Evolutionary conservation across 2,797 vertebrate genomes (phyloP).

Genomic region (Pyrocephalus nanus): DNA sequence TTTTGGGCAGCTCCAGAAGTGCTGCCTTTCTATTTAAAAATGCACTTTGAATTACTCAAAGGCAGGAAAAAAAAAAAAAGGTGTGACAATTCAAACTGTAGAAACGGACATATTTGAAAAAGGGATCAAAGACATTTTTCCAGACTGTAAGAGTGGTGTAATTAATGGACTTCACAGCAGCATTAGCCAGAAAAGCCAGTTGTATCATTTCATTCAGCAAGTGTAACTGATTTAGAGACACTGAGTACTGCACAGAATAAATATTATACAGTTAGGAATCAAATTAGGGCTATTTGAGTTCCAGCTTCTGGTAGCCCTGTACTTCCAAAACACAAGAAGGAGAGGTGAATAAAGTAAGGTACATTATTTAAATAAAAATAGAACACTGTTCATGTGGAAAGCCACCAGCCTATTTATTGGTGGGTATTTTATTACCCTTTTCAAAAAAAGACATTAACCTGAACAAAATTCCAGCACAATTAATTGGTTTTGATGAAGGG

Average conservation of each 20-base stretch:
- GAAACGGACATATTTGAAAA: not conserved
- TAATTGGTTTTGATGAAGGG: not conserved
- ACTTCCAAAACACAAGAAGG: not conserved
- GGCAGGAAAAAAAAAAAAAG: not conserved
- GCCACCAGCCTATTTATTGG: not conserved
- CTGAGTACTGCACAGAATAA: not conserved
- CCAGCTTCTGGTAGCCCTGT: not conserved
- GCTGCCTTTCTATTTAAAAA: not conserved
- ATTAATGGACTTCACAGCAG: not conserved
- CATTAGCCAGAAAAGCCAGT: not conserved
- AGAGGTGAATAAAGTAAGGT: not conserved
- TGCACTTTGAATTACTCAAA: not conserved
- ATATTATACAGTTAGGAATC: not conserved
- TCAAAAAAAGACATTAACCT: not conserved
- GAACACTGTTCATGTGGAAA: not conserved
- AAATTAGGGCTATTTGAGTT: not conserved
- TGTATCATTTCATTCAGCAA: not conserved
- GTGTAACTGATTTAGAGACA: not conserved
- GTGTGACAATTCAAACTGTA: not conserved
- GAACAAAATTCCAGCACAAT: not conserved
- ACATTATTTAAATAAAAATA: not conserved
- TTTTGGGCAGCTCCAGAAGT: not conserved
- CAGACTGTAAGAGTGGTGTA: not conserved
- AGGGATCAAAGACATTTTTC: not conserved
- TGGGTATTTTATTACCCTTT: not conserved